Base-by-base conservation (phyloP, 2,113 vertebrate genomes). In the Vidua chalybeata region DNA sequence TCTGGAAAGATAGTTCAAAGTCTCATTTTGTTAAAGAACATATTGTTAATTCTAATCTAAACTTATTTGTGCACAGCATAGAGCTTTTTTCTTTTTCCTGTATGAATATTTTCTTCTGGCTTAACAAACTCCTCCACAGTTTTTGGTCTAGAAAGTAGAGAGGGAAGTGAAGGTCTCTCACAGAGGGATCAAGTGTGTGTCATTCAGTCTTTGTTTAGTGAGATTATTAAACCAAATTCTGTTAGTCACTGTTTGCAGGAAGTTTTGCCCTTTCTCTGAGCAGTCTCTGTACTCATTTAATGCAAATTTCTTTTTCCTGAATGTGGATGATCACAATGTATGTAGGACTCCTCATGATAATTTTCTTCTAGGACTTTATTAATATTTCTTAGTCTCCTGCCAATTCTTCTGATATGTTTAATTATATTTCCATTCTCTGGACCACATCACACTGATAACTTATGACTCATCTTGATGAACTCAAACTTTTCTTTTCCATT, bases 191-290 rank as follows among this genome's bases (percentile, higher is more conserved):
- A 85, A 84, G 43, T 35, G 14, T 83, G 52, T 80, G 35, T 68
- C 72, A 87, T 88, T 92, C 55, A 46, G 45, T 33, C 72, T 94
- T 82, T 96, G 43, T 62, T 92, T 80, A 55, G 71, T 16, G 20
- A 87, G 41, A 68, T 30, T 91, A 71, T 95, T 85, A 93, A 85
- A 90, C 49, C 10, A 66, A 31, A 46, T 54, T 85, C 90, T 69
- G 27, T 79, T 92, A 90, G 90, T 80, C 85, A 95, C 13, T 93
- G 66, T 95, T 96, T 80, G 61, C 61, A 90, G 75, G 89, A 95
- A 95, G 87, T 73, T 85, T 84, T 94, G 76, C 62, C 58, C 71
- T 93, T 95, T 90, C 51, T 79, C 41, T 54, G 21, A 84, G 61
- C 5, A 43, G 46, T 46, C 37, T 94, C 75, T 75, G 41, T 49